Percentiles rank a stretch among this genome's conserved stretches.
Conservation (phyloP, 1,140 invertebrate species). For the Venturia canescens region DNA sequence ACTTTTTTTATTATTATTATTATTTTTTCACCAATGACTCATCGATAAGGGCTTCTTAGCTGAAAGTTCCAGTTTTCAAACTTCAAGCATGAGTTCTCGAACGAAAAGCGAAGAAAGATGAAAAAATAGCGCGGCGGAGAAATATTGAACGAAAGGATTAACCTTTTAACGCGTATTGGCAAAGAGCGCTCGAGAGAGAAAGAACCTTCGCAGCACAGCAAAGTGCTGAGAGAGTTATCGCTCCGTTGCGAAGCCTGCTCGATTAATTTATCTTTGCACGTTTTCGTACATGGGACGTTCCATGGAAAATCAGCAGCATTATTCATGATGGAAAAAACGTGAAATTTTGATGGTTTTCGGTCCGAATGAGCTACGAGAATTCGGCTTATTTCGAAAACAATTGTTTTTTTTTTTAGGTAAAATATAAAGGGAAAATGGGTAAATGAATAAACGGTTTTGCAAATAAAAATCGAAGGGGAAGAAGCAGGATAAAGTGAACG, state of each 20-base stretch:
- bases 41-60: slow-evolving; percentile 10
- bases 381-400: no score
- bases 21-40: background rate
- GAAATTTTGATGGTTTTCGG: no score
- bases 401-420: no score
- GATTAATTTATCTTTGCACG: background rate
- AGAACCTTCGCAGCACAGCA: background rate
- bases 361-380: no score
- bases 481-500: no score
- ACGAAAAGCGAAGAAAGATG: background rate
- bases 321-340: no score
- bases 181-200: background rate
- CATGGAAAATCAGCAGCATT: no score
- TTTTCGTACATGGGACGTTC: no score
- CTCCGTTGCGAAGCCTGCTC: background rate
- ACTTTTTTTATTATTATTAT: background rate
- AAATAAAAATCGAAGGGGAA: background rate
- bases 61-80: background rate
- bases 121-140: background rate
- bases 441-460: no score
- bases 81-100: background rate
- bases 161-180: background rate
- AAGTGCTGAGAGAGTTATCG: slow-evolving; percentile 1
- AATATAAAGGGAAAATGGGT: no score
- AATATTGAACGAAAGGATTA: slow-evolving; percentile 3